Evolutionary conservation across 1,140 invertebrate species (phyloP).

Genomic region (Pectinophora gossypiella): DNA sequence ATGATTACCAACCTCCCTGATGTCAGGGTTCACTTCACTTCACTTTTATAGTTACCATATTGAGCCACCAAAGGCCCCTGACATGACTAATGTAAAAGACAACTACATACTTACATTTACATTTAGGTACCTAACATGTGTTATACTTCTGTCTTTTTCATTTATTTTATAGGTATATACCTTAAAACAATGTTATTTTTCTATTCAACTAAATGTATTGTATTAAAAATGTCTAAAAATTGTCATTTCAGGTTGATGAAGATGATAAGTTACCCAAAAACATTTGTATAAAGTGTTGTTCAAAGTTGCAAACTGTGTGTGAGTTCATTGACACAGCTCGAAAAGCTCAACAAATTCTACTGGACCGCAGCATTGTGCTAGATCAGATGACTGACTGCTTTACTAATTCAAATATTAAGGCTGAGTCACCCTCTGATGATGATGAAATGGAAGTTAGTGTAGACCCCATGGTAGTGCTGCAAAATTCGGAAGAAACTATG

Average conservation of each 20-base stretch:
- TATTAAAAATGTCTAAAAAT: background rate
- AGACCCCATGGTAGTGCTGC: slow-evolving; percentile 67
- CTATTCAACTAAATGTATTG: no score
- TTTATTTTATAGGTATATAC: no score
- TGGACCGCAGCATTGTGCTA: slow-evolving; percentile 31
- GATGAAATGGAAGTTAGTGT: slow-evolving; percentile 65
- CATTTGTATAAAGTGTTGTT: slow-evolving; percentile 68
- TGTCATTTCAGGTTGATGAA: slow-evolving; percentile 61
- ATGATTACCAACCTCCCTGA: no score
- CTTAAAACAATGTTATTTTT: no score
- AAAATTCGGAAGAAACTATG: slow-evolving; percentile 39
- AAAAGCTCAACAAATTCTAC: slow-evolving; percentile 51
- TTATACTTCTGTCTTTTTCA: no score
- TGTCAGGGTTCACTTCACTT: no score
- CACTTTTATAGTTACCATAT: no score
- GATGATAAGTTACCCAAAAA: slow-evolving; percentile 70
- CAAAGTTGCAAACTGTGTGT: slow-evolving; percentile 63
- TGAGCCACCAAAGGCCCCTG: no score
- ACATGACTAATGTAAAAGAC: no score
- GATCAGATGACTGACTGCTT: background rate
- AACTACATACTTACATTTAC: no score
- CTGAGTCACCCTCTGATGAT: slow-evolving; percentile 27
- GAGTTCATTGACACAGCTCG: slow-evolving; percentile 64
- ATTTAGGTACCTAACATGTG: no score
- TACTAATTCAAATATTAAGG: slow-evolving; percentile 10